Percentiles rank a stretch among this genome's conserved stretches.
These are phyloP conservation scores for Conus betulinus DNA, from an alignment of 1,140 invertebrate genomes.

Conservation along the genomic window DNA sequence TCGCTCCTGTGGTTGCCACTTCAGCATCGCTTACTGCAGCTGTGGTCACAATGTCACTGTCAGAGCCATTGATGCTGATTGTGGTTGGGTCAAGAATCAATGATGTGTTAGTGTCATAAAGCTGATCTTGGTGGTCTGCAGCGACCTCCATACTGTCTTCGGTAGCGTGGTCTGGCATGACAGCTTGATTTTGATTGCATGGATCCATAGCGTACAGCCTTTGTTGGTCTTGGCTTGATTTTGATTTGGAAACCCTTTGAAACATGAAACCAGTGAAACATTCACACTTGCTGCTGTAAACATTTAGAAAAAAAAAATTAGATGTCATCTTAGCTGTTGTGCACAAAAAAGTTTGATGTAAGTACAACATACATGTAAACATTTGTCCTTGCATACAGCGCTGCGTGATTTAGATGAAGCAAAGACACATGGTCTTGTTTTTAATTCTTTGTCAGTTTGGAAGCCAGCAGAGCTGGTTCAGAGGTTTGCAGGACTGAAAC, in stretches of 20 bases:
- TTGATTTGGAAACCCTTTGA: no score
- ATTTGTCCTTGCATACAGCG: no score
- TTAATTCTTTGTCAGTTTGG: no score
- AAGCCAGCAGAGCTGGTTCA: no score
- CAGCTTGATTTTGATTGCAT: neutral
- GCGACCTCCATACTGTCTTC: constrained; percentile 13
- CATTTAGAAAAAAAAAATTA: no score
- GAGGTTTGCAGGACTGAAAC: no score
- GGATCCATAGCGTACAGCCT: neutral
- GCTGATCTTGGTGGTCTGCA: neutral
- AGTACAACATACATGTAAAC: no score
- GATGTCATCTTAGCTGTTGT: no score
- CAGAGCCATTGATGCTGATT: neutral
- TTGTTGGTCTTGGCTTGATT: neutral
- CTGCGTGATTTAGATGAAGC: no score
- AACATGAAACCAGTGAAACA: neutral
- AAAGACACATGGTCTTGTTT: no score
- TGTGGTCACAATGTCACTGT: constrained; percentile 15
- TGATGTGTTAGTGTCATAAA: neutral
- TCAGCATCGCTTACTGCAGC: neutral
- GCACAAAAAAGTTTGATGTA: no score
- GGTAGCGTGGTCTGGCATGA: neutral
- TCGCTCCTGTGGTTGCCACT: constrained; percentile 17
- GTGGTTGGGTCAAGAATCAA: neutral
- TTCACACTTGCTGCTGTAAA: no score